Conservation (phyloP, 2,113 vertebrate genomes). For the Heterotilapia buettikoferi region DNA sequence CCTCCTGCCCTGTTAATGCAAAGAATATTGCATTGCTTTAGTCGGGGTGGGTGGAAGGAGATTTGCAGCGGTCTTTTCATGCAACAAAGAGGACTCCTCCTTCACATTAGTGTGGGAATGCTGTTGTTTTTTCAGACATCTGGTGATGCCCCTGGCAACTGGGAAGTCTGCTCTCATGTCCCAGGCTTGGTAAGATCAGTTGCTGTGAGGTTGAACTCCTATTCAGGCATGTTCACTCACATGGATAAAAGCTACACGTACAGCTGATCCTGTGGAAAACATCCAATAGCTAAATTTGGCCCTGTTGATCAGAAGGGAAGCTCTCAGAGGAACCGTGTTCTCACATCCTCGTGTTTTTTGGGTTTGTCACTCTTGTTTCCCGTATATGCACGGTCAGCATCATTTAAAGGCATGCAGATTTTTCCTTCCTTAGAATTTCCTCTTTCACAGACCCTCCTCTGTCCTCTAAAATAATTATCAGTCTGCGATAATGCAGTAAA, state of each 20-base stretch:
- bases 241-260: not conserved
- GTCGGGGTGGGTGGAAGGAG: not conserved
- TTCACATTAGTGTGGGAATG: constrained; percentile 33
- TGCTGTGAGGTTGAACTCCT: not conserved
- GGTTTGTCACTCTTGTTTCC: not conserved
- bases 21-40: not conserved
- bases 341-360: not conserved
- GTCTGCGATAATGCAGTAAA: not conserved
- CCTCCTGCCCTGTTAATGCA: constrained; percentile 3
- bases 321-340: not conserved
- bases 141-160: constrained; percentile 36
- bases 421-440: not conserved
- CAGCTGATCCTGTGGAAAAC: not conserved
- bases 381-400: not conserved
- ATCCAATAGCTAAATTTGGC: not conserved
- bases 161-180: constrained; percentile 6
- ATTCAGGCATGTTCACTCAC: not conserved
- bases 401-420: not conserved
- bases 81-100: constrained; percentile 4
- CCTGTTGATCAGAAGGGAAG: not conserved
- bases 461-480: not conserved
- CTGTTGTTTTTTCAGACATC: constrained; percentile 49
- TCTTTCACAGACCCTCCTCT: not conserved
- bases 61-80: not conserved
- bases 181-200: not conserved